Percentiles rank a stretch among this genome's conserved stretches.
Evolutionary conservation across 2,888 invertebrate species (phyloP).

Genomic region (Macrophya annulata): DNA sequence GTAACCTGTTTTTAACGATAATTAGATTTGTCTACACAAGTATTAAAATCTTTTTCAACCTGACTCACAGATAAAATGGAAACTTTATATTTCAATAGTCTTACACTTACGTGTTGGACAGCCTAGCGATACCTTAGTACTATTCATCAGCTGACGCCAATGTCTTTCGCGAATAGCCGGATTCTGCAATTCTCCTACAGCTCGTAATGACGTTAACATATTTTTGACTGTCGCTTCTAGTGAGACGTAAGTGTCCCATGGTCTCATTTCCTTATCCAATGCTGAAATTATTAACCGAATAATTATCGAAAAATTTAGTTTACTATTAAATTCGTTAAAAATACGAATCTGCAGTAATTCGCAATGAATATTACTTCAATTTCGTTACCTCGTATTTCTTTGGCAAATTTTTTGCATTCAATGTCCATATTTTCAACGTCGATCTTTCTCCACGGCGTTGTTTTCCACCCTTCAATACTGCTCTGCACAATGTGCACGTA

Average conservation of each 20-base stretch:
- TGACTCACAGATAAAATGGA: background rate
- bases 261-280: constrained; percentile 97
- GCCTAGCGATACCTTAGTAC: constrained; percentile 90
- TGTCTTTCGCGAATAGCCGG: constrained; percentile 97
- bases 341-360: background rate
- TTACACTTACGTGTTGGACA: constrained; percentile 45
- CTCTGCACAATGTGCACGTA: constrained; percentile 94
- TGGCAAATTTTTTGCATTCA: constrained; percentile 98
- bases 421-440: constrained; percentile 99
- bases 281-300: constrained; percentile 74
- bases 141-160: constrained; percentile 98
- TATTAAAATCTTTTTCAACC: background rate
- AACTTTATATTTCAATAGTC: constrained; percentile 48
- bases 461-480: constrained; percentile 98
- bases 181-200: constrained; percentile 97
- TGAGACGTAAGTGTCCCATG: constrained; percentile 95
- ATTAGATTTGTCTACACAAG: background rate
- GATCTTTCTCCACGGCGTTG: constrained; percentile 97
- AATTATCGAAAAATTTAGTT: background rate
- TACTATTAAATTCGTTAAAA: background rate
- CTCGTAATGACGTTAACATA: constrained; percentile 96
- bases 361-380: background rate
- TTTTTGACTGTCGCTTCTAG: constrained; percentile 97
- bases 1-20: background rate
- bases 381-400: constrained; percentile 88